Conservation (phyloP, 2,888 invertebrate species). For the Pyrrhosoma nymphula region DNA sequence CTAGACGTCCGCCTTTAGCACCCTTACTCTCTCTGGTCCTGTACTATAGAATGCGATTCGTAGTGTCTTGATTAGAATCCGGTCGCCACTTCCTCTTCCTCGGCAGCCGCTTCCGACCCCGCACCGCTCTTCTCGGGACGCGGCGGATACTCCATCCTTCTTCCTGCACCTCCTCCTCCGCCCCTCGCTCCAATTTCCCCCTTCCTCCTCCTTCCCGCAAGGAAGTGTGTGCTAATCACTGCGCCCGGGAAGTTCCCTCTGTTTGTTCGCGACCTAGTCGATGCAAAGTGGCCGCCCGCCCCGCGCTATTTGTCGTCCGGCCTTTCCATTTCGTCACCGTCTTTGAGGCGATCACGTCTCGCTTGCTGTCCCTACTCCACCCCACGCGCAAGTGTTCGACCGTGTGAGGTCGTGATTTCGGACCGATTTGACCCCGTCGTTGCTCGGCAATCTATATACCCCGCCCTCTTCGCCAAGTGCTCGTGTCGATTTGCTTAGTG, state of each 20-base stretch:
- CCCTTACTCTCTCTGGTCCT: background rate
- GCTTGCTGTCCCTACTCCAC: too few species aligned
- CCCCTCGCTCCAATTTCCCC: background rate
- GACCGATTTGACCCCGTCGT: background rate
- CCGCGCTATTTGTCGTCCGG: background rate
- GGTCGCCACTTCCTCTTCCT: background rate
- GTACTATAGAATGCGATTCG: background rate
- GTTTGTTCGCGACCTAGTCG: constrained; percentile 8
- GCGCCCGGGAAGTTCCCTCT: constrained; percentile 5
- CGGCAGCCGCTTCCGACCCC: background rate
- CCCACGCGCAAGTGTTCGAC: background rate
- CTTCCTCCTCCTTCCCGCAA: background rate
- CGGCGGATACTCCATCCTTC: background rate
- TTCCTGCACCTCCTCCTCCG: background rate
- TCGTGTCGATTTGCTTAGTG: background rate
- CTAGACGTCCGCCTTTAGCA: too few species aligned
- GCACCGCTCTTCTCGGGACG: background rate
- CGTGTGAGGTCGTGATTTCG: background rate
- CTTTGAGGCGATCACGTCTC: background rate
- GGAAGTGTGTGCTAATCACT: constrained; percentile 16
- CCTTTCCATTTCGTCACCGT: background rate
- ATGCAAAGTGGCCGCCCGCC: background rate
- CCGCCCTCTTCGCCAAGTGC: background rate
- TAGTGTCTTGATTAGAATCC: background rate
- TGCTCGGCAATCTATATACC: background rate